Evolutionary conservation across 2,888 invertebrate genomes (phyloP), one percentile per base, ranked within the genome.

Genomic region (Pharmacophagus antenor): DNA sequence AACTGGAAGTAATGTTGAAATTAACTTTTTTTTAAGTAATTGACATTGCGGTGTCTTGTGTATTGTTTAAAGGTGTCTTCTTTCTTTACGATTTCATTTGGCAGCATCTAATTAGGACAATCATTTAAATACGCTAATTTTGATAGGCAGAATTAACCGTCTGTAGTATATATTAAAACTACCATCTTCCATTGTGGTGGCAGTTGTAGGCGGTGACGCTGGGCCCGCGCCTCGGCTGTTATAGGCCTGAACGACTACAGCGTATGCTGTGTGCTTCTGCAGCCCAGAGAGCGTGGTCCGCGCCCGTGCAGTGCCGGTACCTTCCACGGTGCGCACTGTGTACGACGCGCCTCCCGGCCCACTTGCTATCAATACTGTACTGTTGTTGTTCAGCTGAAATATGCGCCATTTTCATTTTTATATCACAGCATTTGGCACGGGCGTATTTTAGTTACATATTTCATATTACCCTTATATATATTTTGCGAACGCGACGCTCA

Each of bases 161-260:
- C n/a, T n/a, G n/a, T n/a, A n/a, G n/a, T n/a, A n/a, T n/a, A n/a
- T n/a, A n/a, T 6, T 12, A 31, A n/a, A 15, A 37, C n/a, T 79
- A 95, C 95, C 95, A 85, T 96, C 96, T 91, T 97, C 96, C 85
- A 95, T 92, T 57, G 96, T 97, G 70, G 95, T 93, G 5, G 95
- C 94, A 52, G 94, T 94, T 50, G 95, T 94, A 41, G 96, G 95
- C 61, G 95, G 94, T 44, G 95, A 96, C 12, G 95, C 94, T 1
- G 97, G 97, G 0, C 97, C 97, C 49, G 96, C 95, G 22, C 97
- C 97, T 72, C 96, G 92, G 73, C 95, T 96, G 69, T 97, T 97
- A 77, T 96, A 97, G 22, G 96, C 96, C 84, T 96, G 96, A 2
- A 96, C 95, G 48, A 96, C 94, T 25, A 96, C 94, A 67, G 94